These are phyloP conservation scores for Crenuchus spilurus DNA, from an alignment of 2,797 vertebrate species.

Conservation along the genomic window DNA sequence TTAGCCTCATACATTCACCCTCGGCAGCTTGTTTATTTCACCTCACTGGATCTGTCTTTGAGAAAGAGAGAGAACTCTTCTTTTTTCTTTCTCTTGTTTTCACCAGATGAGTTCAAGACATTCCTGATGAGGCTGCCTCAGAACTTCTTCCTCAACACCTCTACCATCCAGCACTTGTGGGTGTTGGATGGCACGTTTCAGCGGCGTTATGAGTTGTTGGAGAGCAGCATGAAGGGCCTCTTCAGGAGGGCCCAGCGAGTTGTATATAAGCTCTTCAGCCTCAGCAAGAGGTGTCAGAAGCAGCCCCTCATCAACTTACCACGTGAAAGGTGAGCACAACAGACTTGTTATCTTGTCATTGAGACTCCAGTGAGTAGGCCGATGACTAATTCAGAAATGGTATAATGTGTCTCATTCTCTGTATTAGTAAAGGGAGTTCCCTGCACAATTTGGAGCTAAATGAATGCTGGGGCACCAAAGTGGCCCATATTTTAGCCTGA, in stretches of 20 bases:
- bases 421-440: conserved; percentile 41
- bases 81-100: conserved; percentile 46
- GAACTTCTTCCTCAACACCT: conserved; percentile 91
- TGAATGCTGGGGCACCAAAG: conserved; percentile 56
- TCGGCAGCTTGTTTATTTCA: conserved; percentile 19
- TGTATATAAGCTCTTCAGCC: conserved; percentile 93
- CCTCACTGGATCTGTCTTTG: conserved; percentile 2
- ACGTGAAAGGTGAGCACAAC: conserved; percentile 82
- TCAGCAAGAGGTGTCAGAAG: conserved; percentile 93
- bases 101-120: conserved; percentile 92
- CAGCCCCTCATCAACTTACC: conserved; percentile 90
- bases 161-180: conserved; percentile 91
- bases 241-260: conserved; percentile 90
- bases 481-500: conserved; percentile 46
- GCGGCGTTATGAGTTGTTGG: conserved; percentile 90
- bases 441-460: conserved; percentile 61
- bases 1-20: neutral
- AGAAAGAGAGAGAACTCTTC: neutral
- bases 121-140: conserved; percentile 91
- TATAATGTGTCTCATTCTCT: conserved; percentile 51
- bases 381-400: conserved; percentile 59
- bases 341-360: conserved; percentile 40
- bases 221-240: conserved; percentile 88
- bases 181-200: conserved; percentile 90
- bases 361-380: neutral